These are phyloP conservation scores for Tyto alba DNA, from an alignment of 2,113 vertebrate species.

Conservation along the genomic window DNA sequence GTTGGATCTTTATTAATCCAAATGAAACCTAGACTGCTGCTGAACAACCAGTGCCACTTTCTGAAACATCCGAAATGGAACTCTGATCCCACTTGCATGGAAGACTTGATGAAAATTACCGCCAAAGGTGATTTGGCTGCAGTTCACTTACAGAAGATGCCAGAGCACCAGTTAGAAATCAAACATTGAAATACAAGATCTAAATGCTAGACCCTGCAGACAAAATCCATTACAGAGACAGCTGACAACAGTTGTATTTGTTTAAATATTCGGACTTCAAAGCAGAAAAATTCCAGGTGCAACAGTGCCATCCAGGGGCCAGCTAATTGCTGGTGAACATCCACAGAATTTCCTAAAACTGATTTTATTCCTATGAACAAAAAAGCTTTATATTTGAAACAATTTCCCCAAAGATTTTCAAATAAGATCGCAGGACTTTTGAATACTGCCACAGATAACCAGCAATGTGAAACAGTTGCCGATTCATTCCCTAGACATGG, in stretches of 20 bases:
- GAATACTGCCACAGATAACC: background rate
- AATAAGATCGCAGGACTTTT: background rate
- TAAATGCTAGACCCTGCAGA: background rate
- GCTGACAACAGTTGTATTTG: background rate
- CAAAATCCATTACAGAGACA: background rate
- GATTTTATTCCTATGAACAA: background rate
- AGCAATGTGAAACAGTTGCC: background rate
- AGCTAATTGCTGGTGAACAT: background rate
- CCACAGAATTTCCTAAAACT: background rate
- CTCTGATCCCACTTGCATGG: background rate
- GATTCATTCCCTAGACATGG: background rate
- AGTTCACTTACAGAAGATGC: background rate
- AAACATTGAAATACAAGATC: background rate
- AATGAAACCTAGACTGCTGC: background rate
- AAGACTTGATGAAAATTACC: background rate
- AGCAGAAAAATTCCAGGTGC: conserved; percentile 19
- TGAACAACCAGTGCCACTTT: background rate
- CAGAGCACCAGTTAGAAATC: background rate
- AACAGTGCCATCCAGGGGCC: conserved; percentile 69
- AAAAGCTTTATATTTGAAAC: background rate
- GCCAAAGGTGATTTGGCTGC: background rate
- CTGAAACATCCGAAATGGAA: background rate
- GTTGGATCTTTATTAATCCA: background rate
- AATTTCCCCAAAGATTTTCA: background rate
- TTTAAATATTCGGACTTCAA: background rate